phyloP scores from a whole-genome alignment of 1,140 invertebrate species.

The Bombus terrestris region DNA sequence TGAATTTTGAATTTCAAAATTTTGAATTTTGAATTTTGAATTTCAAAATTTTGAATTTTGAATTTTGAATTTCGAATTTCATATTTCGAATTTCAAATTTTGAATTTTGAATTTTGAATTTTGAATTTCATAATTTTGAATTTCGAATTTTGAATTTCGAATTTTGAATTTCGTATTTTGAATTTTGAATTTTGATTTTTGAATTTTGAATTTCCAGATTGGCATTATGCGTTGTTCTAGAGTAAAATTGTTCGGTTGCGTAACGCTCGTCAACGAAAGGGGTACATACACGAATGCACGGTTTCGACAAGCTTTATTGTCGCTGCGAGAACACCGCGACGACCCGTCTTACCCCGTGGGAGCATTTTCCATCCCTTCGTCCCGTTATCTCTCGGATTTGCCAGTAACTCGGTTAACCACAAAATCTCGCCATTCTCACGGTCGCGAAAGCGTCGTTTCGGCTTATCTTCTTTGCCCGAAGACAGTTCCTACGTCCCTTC shows the following conservation, averaged over 20 bases:
- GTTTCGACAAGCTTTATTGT: conserved; percentile 56
- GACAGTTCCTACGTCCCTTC: neutral
- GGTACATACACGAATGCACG: neutral
- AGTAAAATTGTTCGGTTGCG: neutral
- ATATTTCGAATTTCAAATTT: too few relatives aligned
- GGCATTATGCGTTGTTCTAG: neutral
- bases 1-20: neutral
- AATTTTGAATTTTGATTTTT: too few relatives aligned
- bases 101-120: too few relatives aligned
- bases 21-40: neutral
- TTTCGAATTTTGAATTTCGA: too few relatives aligned
- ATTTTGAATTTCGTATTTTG: too few relatives aligned
- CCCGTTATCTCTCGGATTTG: conserved; percentile 73
- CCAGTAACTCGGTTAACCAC: conserved; percentile 70
- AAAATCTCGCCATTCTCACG: conserved; percentile 59
- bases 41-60: too few relatives aligned
- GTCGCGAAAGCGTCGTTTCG: conserved; percentile 50
- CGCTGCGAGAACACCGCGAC: conserved; percentile 43
- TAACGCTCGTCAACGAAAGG: conserved; percentile 34
- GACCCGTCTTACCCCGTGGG: conserved; percentile 61
- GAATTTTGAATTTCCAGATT: conserved; percentile 16
- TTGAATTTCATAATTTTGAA: too few relatives aligned
- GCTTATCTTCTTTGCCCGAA: conserved; percentile 52
- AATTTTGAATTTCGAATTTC: too few relatives aligned
- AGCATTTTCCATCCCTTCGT: conserved; percentile 65